phyloP scores from a whole-genome alignment of 2,797 vertebrate species.

The Acrossocheilus wenchowensis region DNA sequence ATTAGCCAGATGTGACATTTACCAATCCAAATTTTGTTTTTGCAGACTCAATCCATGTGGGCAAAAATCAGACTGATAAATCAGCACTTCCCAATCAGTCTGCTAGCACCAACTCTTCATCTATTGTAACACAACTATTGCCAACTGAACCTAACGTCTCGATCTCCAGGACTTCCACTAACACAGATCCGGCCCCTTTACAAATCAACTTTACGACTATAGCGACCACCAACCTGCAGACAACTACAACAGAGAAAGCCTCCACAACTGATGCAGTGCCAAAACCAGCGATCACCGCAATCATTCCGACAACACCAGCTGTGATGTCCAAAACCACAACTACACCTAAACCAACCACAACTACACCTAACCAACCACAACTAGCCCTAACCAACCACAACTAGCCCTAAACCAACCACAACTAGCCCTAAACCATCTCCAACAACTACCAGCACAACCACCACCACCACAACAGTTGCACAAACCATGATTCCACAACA shows the following conservation, averaged over 20 bases:
- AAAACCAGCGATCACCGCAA: background rate
- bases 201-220: background rate
- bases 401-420: background rate
- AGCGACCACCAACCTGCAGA: background rate
- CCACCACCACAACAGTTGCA: background rate
- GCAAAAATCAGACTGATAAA: background rate
- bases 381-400: background rate
- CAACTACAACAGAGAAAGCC: background rate
- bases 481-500: background rate
- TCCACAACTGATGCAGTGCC: background rate
- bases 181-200: background rate
- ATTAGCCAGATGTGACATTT: background rate
- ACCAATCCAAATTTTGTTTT: constrained; percentile 3
- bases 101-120: background rate
- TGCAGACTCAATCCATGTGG: background rate
- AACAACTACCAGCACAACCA: constrained; percentile 11
- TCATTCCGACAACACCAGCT: background rate
- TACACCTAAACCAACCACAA: background rate
- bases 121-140: background rate
- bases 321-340: background rate
- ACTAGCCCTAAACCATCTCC: background rate
- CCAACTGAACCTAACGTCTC: background rate
- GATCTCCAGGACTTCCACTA: background rate
- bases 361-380: background rate
- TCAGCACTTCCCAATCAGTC: background rate